Evolutionary conservation across 2,113 vertebrate genomes (phyloP), one percentile per base, ranked within the genome.

Genomic region (Plecotus auritus): DNA sequence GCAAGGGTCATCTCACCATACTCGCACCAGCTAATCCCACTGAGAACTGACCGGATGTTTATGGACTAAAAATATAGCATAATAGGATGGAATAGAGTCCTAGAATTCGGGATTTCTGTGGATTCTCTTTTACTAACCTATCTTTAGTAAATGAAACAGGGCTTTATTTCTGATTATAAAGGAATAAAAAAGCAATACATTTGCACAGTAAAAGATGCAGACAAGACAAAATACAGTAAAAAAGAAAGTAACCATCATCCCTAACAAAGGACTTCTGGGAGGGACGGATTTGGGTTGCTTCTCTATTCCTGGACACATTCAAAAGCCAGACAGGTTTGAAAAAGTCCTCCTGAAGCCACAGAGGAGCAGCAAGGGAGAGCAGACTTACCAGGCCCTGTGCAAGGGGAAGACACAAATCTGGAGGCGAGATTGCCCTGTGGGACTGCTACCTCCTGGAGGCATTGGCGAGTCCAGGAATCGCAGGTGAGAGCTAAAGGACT

Each of bases 361-460:
- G 35, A n/a, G 23, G 87, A 83, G 18, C 45, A 54, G 59, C 1
- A 20, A 49, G 49, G 6, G 11, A 61, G 20, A 2, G 20, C n/a
- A 32, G 49, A 77, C 70, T 28, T 28, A 9, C 22, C 74, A 47
- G 23, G 56, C 32, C 64, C 47, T 18, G 51, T 59, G 23, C 72
- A 51, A 17, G 35, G 13, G 20, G 37, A 67, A 67, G 54, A 73
- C 16, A 35, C 35, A 84, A 26, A 35, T 86, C 22, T 64, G 30
- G 37, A 40, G 56, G 12, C 2, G 1, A 61, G 40, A 47, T 40
- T 1, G 35, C 32, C 28, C 0, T 2, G 10, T 1, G n/a, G 18
- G 40, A 7, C 14, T 59, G 20, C 28, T 69, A 18, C 54, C 78
- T 23, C 40, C 22, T 13, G 22, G 37, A 47, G 56, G 35, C 49